Evolutionary conservation across 1,140 invertebrate genomes (phyloP), one percentile per base, ranked within the genome.

Genomic region (Tribolium castaneum): DNA sequence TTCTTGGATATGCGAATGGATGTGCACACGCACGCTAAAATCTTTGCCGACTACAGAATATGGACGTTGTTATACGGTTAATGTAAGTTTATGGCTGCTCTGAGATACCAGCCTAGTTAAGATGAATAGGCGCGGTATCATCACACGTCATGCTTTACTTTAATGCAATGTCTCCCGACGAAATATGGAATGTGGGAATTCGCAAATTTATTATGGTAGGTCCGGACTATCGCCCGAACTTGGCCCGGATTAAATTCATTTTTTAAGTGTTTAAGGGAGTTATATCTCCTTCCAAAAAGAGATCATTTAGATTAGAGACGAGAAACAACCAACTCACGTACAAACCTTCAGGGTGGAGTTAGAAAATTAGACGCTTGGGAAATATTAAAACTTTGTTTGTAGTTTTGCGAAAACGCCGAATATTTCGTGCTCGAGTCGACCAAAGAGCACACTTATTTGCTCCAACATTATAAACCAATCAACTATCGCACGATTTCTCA

Each of bases 331-430:
- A 73, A 77, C 79, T 79, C 81, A 81, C 79, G 82, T 83, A 83
- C 81, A 59, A 78, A 78, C 76, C 80, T 80, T 76, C 56, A 34
- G 76, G 80, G 62, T 76, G 51, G 66, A 81, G 80, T 83, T 82
- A 77, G 78, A 76, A 83, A 83, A 83, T 83, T 83, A 83, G 81
- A 78, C 82, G 77, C 73, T 73, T 70, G 82, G 82, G 82, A 83
- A 82, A 83, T 83, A 83, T 82, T 83, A 83, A 83, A 83, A 83
- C 76, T 83, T 83, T 82, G 82, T 83, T 83, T 82, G 78, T 80
- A 81, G 78, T 80, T 81, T 74, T 80, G 50, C 76, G 59, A 71
- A 66, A 59, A 66, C 35, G 74, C 51, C 59, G 52, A 76, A 76
- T 76, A 76, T 76, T 76, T 76, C 59, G 54, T 62, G 56, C 12